Base-by-base conservation (phyloP, 2,888 invertebrate genomes). In the Philonicus albiceps region DNA sequence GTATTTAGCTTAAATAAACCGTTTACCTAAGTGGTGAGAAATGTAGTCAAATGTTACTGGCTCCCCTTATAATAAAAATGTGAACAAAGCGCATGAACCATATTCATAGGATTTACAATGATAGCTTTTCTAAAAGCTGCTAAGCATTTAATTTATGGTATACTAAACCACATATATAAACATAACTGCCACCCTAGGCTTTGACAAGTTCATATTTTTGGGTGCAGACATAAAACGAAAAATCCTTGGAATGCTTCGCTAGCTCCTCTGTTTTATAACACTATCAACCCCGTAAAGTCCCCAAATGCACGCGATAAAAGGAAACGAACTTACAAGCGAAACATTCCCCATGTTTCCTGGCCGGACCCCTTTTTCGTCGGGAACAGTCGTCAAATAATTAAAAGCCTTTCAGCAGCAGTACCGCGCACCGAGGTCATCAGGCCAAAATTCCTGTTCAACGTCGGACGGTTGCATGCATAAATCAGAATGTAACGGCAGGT, bases 361-460 rank as follows among this genome's bases (percentile, higher is more conserved):
- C 8, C 64, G 64, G 64, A 64, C 64, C 64, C 64, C 27, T 64
- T 64, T 64, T 64, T 64, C 19, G 64, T 19, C 64, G 75, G 37
- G 37, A 75, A 75, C 37, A 75, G 75, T 37, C 75, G 37, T 37
- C 75, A 34, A 75, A 75, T 75, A 75, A 75, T 75, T 75, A 75
- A 75, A 75, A 75, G 34, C 75, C 75, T 37, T 75, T 37, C 34
- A 37, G 75, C 37, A n/a, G 34, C 75, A 75, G 75, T 22, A 11
- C 64, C 64, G 64, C 64, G 27, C 64, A 1, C 31, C 37, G 37
- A 75, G 75, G 37, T 75, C 75, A 75, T 37, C 75, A 75, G 75
- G 34, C 75, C 37, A 37, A 75, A 75, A 37, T 34, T 37, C 34
- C 64, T 27, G 64, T 19, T 64, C 64, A 64, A 64, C 64, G 64